These are phyloP conservation scores for Heliopora coerulea DNA, from an alignment of 92 coral and sea anemone genomes.

Conservation along the genomic window DNA sequence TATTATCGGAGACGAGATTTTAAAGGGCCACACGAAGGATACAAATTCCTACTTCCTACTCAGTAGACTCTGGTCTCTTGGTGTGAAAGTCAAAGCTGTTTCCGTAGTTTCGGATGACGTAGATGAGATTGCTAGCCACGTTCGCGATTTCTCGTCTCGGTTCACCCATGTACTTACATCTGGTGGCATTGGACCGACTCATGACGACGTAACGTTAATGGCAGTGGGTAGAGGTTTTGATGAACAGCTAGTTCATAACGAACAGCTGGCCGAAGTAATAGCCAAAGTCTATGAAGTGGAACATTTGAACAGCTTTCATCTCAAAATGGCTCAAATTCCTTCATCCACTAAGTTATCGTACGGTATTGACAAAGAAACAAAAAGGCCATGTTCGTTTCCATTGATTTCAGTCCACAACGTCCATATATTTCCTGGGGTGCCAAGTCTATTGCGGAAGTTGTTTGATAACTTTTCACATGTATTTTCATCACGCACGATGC, in stretches of 20 bases:
- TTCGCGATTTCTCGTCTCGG: conserved; percentile 64
- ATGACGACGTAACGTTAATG: conserved; percentile 87
- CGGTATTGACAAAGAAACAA: conserved; percentile 44
- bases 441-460: conserved; percentile 61
- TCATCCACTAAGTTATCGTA: conserved; percentile 62
- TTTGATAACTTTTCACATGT: conserved; percentile 59
- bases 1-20: conserved; percentile 92
- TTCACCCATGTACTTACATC: conserved; percentile 84
- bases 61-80: conserved; percentile 83
- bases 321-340: conserved; percentile 87
- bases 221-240: conserved; percentile 85
- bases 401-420: conserved; percentile 78
- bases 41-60: conserved; percentile 77
- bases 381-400: conserved; percentile 61
- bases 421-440: conserved; percentile 87
- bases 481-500: conserved; percentile 48
- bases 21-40: conserved; percentile 95
- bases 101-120: conserved; percentile 84
- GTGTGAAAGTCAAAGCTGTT: conserved; percentile 84
- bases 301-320: conserved; percentile 59
- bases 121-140: conserved; percentile 69
- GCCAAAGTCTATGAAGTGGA: conserved; percentile 45
- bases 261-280: conserved; percentile 57
- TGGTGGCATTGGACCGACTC: conserved; percentile 98
- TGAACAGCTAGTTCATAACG: conserved; percentile 70